Conservation (phyloP, 2,888 invertebrate species). For the Drosophila fulvimacula region DNA sequence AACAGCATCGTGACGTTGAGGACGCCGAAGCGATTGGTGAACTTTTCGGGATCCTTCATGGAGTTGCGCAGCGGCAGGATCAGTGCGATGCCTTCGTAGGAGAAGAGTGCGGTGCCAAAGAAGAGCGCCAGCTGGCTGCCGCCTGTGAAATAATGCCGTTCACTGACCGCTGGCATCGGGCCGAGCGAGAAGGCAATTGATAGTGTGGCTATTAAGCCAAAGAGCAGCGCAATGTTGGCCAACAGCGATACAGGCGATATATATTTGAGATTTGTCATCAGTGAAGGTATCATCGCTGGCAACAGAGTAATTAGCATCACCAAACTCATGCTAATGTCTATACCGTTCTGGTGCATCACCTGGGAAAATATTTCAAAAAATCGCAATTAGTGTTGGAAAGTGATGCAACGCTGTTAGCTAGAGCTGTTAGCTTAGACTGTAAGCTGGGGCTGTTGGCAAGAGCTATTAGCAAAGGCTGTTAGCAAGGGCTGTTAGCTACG, state of each 20-base stretch:
- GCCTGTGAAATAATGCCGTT: slow-evolving; percentile 87
- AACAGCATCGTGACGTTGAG: slow-evolving; percentile 94
- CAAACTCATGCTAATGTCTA: slow-evolving; percentile 71
- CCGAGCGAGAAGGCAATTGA: slow-evolving; percentile 91
- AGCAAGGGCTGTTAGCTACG: too few species aligned
- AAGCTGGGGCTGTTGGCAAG: too few species aligned
- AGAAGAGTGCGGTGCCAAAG: slow-evolving; percentile 97
- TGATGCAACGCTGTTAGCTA: background rate
- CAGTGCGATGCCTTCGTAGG: slow-evolving; percentile 97
- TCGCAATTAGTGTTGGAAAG: slow-evolving; percentile 14
- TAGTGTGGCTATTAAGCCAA: slow-evolving; percentile 89
- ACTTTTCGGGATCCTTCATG: slow-evolving; percentile 92
- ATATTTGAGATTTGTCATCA: slow-evolving; percentile 82
- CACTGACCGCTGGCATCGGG: slow-evolving; percentile 87
- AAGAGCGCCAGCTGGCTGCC: slow-evolving; percentile 91
- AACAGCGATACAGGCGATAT: slow-evolving; percentile 90
- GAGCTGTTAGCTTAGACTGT: too few species aligned
- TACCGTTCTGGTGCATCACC: slow-evolving; percentile 85
- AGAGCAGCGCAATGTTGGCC: slow-evolving; percentile 91
- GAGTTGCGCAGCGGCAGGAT: slow-evolving; percentile 96
- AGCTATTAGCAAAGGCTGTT: too few species aligned
- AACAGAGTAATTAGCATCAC: slow-evolving; percentile 79
- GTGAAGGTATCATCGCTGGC: slow-evolving; percentile 82
- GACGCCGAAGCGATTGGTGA: slow-evolving; percentile 92
- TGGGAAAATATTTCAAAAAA: slow-evolving; percentile 15